Percentiles rank a stretch among this genome's conserved stretches.
Evolutionary conservation across 2,888 invertebrate species (phyloP).

Genomic region (Heteromyza rotundicornis): DNA sequence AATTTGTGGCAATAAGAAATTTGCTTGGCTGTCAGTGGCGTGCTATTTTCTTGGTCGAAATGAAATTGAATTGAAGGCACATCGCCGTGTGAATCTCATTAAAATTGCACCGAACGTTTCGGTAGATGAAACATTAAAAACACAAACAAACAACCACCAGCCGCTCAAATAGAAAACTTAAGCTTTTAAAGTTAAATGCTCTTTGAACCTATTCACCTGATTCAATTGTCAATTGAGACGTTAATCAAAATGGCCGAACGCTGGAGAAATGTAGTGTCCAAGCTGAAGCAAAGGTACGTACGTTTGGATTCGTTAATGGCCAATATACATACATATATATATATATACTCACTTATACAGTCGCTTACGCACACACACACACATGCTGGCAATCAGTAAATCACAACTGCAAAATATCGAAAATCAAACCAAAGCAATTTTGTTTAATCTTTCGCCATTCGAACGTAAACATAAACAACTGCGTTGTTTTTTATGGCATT

Average conservation of each 20-base stretch:
- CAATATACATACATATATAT: too few relatives aligned
- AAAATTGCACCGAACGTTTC: background rate
- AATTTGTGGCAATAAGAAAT: background rate
- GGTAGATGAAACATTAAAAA: background rate
- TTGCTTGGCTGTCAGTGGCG: background rate
- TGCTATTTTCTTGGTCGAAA: background rate
- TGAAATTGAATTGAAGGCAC: background rate
- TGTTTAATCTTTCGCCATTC: background rate
- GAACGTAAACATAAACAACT: slow-evolving; percentile 20
- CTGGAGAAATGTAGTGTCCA: slow-evolving; percentile 45
- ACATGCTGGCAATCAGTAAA: background rate
- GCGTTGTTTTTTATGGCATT: slow-evolving; percentile 11
- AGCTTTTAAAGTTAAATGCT: background rate
- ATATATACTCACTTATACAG: too few relatives aligned
- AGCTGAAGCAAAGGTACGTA: slow-evolving; percentile 46
- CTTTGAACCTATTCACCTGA: background rate
- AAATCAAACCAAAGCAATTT: background rate
- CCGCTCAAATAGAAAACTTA: too few relatives aligned
- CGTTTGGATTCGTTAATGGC: background rate
- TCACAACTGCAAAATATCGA: background rate
- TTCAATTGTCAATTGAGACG: slow-evolving; percentile 2
- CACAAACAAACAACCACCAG: background rate
- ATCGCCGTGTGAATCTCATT: background rate
- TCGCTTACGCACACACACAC: too few relatives aligned
- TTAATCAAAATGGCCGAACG: slow-evolving; percentile 42